Evolutionary conservation across 2,113 vertebrate genomes (phyloP), one percentile per base, ranked within the genome.

Genomic region (Takifugu bimaculatus): DNA sequence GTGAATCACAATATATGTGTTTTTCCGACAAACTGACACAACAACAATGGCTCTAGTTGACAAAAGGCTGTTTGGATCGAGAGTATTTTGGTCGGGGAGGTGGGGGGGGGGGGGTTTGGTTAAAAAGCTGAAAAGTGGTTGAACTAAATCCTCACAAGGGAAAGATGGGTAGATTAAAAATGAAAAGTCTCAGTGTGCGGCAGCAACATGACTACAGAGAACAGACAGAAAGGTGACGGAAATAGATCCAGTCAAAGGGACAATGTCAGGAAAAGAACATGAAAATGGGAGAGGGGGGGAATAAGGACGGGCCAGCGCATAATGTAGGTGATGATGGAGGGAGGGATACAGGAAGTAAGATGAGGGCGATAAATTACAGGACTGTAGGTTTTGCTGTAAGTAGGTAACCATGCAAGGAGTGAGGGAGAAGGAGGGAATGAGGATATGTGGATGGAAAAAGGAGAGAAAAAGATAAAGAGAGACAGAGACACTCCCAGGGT

Each of bases 401-500:
- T 62, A 56, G 53, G 76, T 57, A 72, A 60, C 42, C 56, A 68
- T 27, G 70, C 50, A 49, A 47, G 65, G 70, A 45, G 64, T 6
- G 32, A 70, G 27, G 59, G 54, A 62, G 57, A 13, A 5, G 65
- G n/a, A 70, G 45, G 50, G 63, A 72, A 4, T 27, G 32, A 70
- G 49, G 63, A 63, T 28, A 43, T 68, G 68, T 68, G 59, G 51
- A 63, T 42, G 39, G 59, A 62, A 72, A 57, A 51, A 20, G 20
- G 13, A 58, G 63, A 82, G 59, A 55, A 72, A 39, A 77, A 59
- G 44, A 66, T 45, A 39, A 45, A 80, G 54, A 65, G 66, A 77
- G n/a, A 68, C 58, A 60, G 54, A 81, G 78, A 62, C 63, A 67
- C 64, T 88, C 79, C 75, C 83, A 50, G 78, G 72, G 81, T 85